Evolutionary conservation across 2,888 invertebrate species (phyloP).

Genomic region (Xanthia icteritia): DNA sequence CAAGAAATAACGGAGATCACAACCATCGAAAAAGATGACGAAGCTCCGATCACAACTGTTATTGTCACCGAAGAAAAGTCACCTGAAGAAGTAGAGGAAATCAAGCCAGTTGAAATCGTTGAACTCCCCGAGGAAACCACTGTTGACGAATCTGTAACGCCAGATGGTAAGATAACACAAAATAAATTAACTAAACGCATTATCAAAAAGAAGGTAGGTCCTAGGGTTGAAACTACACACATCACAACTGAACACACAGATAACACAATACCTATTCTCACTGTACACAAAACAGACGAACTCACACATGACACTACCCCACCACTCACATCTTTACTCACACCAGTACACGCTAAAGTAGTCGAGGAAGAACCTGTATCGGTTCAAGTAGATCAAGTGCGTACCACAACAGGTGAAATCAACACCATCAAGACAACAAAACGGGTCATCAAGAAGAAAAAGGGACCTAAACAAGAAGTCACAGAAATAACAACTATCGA

Average conservation of each 20-base stretch:
- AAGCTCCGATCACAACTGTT: neutral
- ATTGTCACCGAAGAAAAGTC: neutral
- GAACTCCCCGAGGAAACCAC: neutral
- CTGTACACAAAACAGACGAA: neutral
- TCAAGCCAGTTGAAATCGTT: neutral
- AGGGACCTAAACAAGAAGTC: constrained; percentile 66
- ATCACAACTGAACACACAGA: neutral
- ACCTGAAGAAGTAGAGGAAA: rapidly evolving
- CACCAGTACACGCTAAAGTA: neutral
- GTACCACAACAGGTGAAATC: constrained; percentile 58
- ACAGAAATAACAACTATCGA: constrained; percentile 77
- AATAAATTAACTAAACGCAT: rapidly evolving
- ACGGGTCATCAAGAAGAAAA: constrained; percentile 69
- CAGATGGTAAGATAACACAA: neutral
- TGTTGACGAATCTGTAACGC: rapidly evolving
- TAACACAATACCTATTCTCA: neutral
- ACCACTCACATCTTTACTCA: constrained; percentile 8
- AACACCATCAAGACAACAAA: constrained; percentile 73
- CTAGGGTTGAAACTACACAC: neutral
- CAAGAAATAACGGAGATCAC: neutral
- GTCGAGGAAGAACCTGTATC: constrained; percentile 60
- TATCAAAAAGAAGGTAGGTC: constrained; percentile 6
- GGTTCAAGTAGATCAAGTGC: constrained; percentile 56
- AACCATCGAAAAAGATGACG: neutral
- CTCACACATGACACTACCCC: constrained; percentile 7